Evolutionary conservation across 2,888 invertebrate genomes (phyloP).

Genomic region (Lacanobia wlatinum): DNA sequence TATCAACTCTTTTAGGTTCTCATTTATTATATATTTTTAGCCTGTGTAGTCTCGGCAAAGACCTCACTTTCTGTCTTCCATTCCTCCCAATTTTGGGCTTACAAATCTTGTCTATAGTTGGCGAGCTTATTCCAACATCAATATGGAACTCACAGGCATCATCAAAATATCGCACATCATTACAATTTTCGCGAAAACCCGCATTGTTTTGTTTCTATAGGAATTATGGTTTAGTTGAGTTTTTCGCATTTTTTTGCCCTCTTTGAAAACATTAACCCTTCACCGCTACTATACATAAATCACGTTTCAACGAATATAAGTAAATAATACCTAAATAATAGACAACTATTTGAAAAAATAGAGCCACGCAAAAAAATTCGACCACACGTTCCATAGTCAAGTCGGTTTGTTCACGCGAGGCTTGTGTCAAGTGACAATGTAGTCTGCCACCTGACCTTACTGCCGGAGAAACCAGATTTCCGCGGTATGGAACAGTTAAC

Average conservation of each 20-base stretch:
- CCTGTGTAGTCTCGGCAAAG: neutral
- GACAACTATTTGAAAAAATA: neutral
- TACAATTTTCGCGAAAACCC: neutral
- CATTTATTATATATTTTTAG: neutral
- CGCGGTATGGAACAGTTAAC: constrained; percentile 26
- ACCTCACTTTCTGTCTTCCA: neutral
- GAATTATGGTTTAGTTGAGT: neutral
- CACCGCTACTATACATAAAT: neutral
- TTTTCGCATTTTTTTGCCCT: constrained; percentile 11
- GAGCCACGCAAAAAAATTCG: neutral
- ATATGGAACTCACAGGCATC: neutral
- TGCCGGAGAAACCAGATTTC: constrained; percentile 49
- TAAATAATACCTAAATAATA: neutral
- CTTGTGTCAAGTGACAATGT: constrained; percentile 39
- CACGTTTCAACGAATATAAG: neutral
- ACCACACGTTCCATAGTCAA: constrained; percentile 18
- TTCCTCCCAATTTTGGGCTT: neutral
- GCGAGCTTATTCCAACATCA: neutral
- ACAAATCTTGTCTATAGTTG: neutral
- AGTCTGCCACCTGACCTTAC: constrained; percentile 36
- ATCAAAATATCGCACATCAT: neutral
- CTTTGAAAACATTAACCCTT: constrained; percentile 34
- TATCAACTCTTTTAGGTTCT: neutral
- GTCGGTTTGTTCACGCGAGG: constrained; percentile 9
- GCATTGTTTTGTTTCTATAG: neutral